Conservation (phyloP, 1,140 invertebrate genomes). For the Drosophila subpulchrella region DNA sequence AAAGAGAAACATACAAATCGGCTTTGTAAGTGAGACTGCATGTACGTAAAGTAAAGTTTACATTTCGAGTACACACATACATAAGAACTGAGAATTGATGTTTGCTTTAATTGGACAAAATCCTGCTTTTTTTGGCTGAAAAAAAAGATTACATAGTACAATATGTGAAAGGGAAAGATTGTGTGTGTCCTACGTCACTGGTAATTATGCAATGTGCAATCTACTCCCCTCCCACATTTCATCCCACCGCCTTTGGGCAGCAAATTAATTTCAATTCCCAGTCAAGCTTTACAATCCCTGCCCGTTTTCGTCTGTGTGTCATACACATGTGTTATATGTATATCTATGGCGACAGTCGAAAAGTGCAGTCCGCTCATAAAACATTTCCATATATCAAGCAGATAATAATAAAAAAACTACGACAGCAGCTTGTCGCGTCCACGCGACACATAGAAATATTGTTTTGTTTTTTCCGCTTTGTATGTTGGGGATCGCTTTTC, state of each 20-base stretch:
- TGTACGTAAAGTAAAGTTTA: not conserved
- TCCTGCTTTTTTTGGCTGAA: slow-evolving; percentile 34
- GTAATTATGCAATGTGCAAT: slow-evolving; percentile 67
- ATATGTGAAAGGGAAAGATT: slow-evolving; percentile 11
- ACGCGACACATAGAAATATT: slow-evolving; percentile 42
- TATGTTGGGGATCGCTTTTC: slow-evolving; percentile 18
- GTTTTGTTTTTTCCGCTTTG: slow-evolving; percentile 27
- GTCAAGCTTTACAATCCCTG: slow-evolving; percentile 65
- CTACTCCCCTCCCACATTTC: not conserved
- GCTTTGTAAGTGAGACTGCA: not conserved
- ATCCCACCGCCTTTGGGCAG: slow-evolving; percentile 25
- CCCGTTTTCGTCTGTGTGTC: slow-evolving; percentile 19
- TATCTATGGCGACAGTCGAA: slow-evolving; percentile 31
- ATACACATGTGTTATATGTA: not conserved
- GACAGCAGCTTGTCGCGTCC: slow-evolving; percentile 37
- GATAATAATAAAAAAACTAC: slow-evolving; percentile 17
- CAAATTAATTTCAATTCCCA: slow-evolving; percentile 78
- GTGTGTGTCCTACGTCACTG: slow-evolving; percentile 59
- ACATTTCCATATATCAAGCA: slow-evolving; percentile 45
- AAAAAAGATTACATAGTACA: slow-evolving; percentile 15
- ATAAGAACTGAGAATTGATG: slow-evolving; percentile 29
- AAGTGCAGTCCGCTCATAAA: slow-evolving; percentile 53
- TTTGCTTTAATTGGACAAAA: slow-evolving; percentile 65
- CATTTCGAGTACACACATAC: not conserved
- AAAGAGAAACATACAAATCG: slow-evolving; percentile 15